These are phyloP conservation scores for Drosophila kurseongensis DNA, from an alignment of 1,140 invertebrate genomes.

Conservation along the genomic window DNA sequence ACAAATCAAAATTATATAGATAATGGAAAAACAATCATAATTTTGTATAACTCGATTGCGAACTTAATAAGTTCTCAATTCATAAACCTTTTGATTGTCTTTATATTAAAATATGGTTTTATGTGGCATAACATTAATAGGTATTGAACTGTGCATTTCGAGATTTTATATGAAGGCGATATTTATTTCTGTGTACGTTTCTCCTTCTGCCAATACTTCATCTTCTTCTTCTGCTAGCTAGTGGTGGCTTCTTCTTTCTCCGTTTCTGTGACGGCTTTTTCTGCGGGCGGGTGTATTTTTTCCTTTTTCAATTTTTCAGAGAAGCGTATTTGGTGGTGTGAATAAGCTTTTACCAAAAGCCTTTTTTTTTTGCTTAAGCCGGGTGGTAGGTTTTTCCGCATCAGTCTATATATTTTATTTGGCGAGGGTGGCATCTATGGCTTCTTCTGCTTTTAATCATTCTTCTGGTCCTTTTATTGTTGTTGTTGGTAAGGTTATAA, in stretches of 20 bases:
- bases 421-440: constrained; percentile 45
- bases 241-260: constrained; percentile 33
- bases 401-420: constrained; percentile 9
- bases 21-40: too few species aligned
- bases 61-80: too few species aligned
- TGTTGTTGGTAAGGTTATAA: constrained; percentile 24
- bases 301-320: constrained; percentile 4
- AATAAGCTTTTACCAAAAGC: constrained; percentile 42
- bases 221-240: constrained; percentile 18
- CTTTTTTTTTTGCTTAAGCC: constrained; percentile 27
- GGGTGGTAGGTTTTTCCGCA: constrained; percentile 24
- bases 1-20: too few species aligned
- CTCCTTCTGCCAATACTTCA: background rate
- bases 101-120: too few species aligned
- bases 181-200: constrained; percentile 1
- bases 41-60: too few species aligned
- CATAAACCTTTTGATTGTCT: too few species aligned
- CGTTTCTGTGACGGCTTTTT: constrained; percentile 10
- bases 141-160: too few species aligned
- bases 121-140: too few species aligned
- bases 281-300: constrained; percentile 26
- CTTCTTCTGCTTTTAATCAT: constrained; percentile 19
- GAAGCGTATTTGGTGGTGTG: constrained; percentile 34
- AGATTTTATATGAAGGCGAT: too few species aligned
- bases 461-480: constrained; percentile 1